phyloP scores from a whole-genome alignment of 2,113 vertebrate genomes.

The Oryctolagus cuniculus region DNA sequence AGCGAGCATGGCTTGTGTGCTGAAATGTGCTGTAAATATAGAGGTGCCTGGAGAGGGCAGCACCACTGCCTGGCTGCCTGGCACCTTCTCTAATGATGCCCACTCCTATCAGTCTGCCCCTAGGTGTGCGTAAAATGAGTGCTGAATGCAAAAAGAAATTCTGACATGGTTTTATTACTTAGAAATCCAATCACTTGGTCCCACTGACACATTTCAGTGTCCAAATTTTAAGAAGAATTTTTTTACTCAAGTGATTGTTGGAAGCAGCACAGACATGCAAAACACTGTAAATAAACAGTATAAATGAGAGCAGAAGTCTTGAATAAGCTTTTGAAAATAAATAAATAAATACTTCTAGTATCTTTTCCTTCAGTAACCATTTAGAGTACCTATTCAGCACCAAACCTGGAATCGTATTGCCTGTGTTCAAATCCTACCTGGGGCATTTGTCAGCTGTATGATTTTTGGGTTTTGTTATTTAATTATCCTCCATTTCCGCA shows the following conservation, averaged over 20 bases:
- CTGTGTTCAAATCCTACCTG: background rate
- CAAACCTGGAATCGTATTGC: background rate
- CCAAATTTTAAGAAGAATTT: background rate
- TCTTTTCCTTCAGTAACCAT: background rate
- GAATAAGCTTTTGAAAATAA: constrained; percentile 15
- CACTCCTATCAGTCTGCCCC: background rate
- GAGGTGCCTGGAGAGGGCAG: background rate
- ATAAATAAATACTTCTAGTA: background rate
- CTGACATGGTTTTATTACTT: background rate
- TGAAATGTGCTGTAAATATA: background rate
- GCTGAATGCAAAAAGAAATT: background rate
- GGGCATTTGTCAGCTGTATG: background rate
- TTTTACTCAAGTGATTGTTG: background rate
- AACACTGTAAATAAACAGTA: background rate
- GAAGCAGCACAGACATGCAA: background rate
- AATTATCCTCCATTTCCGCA: background rate
- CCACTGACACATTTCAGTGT: background rate
- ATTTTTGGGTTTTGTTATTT: background rate
- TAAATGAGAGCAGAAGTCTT: constrained; percentile 14
- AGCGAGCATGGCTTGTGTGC: background rate
- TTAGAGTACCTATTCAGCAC: background rate
- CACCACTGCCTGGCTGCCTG: rapidly evolving
- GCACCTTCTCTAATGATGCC: background rate
- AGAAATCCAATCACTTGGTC: background rate
- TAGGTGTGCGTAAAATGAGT: background rate